Percentiles rank a stretch among this genome's conserved stretches.
Evolutionary conservation across 2,888 invertebrate genomes (phyloP).

Genomic region (Odontothrips loti): DNA sequence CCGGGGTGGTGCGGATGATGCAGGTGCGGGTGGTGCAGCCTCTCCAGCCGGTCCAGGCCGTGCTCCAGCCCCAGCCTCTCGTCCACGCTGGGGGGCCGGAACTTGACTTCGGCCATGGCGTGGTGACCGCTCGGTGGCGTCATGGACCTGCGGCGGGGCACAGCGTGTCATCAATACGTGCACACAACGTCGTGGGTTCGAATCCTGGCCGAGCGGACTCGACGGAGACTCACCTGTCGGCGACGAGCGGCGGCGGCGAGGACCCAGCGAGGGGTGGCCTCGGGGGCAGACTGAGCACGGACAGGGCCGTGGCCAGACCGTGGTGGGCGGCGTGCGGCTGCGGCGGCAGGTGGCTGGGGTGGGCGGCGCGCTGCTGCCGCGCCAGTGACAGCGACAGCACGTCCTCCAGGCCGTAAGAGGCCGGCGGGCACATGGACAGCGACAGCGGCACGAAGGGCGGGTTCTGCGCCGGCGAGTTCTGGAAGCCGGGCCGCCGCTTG

Average conservation of each 20-base stretch:
- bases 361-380: conserved; percentile 32
- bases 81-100: conserved; percentile 67
- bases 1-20: conserved; percentile 40
- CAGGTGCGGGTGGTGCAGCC: conserved; percentile 48
- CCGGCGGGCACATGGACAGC: conserved; percentile 54
- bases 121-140: conserved; percentile 48
- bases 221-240: not conserved
- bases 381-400: conserved; percentile 30
- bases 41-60: conserved; percentile 5
- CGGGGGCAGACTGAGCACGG: conserved; percentile 81
- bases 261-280: conserved; percentile 58
- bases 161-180: conserved; percentile 30
- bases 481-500: conserved; percentile 80
- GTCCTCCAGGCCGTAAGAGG: conserved; percentile 3
- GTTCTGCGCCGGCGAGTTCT: conserved; percentile 81
- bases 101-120: conserved; percentile 52
- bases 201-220: not conserved
- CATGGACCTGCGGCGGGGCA: conserved; percentile 32
- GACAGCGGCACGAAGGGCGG: conserved; percentile 81
- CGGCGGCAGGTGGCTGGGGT: conserved; percentile 33
- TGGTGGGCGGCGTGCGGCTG: conserved; percentile 61
- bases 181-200: too few species aligned
- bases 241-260: conserved; percentile 21
- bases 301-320: conserved; percentile 81
- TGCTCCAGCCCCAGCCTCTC: conserved; percentile 46